Base-by-base conservation (phyloP, 2,888 invertebrate genomes). In the Julus scanicus region DNA sequence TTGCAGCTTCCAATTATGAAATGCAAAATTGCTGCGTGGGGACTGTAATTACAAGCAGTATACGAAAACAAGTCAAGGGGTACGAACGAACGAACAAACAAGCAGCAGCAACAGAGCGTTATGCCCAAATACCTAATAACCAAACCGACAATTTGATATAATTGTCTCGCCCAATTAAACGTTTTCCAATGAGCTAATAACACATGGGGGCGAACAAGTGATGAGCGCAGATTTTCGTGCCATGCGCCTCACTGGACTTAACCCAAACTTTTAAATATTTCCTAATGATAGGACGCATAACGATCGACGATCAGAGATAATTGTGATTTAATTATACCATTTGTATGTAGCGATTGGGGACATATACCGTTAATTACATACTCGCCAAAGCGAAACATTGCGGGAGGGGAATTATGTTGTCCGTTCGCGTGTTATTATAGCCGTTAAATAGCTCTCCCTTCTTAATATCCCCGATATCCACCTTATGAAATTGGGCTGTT, bases 321-420 rank as follows among this genome's bases (percentile, higher is more conserved):
- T 80, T 80, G 29, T 80, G 80, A 80, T 80, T 80, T 80, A 80
- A 80, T 80, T 80, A 80, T 80, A 80, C 80, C 80, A 80, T 37
- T 37, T 29, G 80, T 80, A 80, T 80, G 37, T 37, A 11, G 80
- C 37, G 80, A 80, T 80, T 80, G 80, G 80, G 37, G 80, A 80
- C 80, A 80, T 53, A 53, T 80, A 37, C 80, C 15, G 80, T 80
- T 80, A 80, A 80, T 80, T 80, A 39, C 80, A 80, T 80, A 29
- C 80, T 29, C 80, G 80, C 80, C 2, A 37, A 44, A 80, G 37
- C 80, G 37, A 37, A 37, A 37, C 80, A 37, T 80, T 71, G 20
- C 71, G 29, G 71, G 71, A 71, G 37, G 37, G 80, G 5, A 37
- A 80, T 80, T 80, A 80, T 80, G 80, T 80, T 80, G 80, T 80